Evolutionary conservation across 2,888 invertebrate species (phyloP).

Genomic region (Eristalis arbustorum): DNA sequence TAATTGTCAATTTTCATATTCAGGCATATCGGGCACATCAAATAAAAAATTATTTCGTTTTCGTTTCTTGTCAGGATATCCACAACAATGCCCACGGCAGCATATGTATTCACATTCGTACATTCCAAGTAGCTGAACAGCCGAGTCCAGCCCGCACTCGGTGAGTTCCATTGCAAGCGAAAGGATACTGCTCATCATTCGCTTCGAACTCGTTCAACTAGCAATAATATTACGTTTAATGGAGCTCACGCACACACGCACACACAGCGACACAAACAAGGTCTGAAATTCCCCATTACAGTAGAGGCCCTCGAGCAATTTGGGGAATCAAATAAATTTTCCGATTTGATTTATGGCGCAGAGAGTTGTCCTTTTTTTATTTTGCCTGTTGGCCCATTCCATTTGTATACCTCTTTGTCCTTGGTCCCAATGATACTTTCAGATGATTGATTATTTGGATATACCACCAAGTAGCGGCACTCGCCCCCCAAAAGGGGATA

Average conservation of each 20-base stretch:
- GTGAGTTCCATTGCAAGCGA: not conserved
- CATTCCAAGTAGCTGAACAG: not conserved
- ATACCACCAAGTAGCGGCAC: not conserved
- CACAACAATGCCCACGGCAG: not conserved
- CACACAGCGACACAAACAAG: not conserved
- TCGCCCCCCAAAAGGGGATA: not conserved
- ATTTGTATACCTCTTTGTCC: not conserved
- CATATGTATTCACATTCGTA: not conserved
- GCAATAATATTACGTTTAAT: slow-evolving; percentile 19
- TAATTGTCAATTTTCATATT: not conserved
- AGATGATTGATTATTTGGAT: slow-evolving; percentile 63
- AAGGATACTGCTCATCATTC: slow-evolving; percentile 5
- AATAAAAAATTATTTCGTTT: not conserved
- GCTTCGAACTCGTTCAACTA: slow-evolving; percentile 32
- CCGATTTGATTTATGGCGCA: slow-evolving; percentile 57
- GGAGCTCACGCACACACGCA: slow-evolving; percentile 1
- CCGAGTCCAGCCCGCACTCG: slow-evolving; percentile 10
- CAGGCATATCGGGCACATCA: not conserved
- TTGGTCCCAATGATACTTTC: slow-evolving; percentile 31
- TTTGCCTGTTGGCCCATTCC: not conserved
- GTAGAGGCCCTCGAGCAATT: slow-evolving; percentile 36
- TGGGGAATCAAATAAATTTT: slow-evolving; percentile 55
- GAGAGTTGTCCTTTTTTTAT: slow-evolving; percentile 32
- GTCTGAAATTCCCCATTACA: not conserved
- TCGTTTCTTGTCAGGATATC: not conserved